Base-by-base conservation (phyloP, 2,797 vertebrate genomes). In the Hydrolagus colliei region DNA sequence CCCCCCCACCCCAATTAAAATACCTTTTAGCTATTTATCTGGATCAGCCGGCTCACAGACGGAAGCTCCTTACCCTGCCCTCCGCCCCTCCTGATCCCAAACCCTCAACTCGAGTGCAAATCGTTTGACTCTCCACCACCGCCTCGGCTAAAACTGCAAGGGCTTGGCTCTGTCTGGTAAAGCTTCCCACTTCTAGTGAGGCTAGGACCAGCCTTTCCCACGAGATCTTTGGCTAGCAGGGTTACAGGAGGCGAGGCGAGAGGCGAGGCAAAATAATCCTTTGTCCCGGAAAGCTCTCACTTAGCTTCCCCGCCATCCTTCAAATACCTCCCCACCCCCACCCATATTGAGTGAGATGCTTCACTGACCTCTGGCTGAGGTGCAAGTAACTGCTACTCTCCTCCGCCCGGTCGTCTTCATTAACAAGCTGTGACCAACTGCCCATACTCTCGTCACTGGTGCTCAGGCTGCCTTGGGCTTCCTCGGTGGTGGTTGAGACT, bases 371-470 rank as follows among this genome's bases (percentile, higher is more conserved):
- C 91, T 98, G 97, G 0, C 97, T 98, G 91, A 98, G 96, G 89
- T 98, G 98, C 89, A 98, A 93, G 93, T 96, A 98, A 93, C 97
- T 99, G 91, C 97, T 98, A 0, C 95, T 96, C 92, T 99, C 98
- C 0, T 98, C 97, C 4, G 94, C 96, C 86, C 95, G 96, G 90
- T 98, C 96, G 79, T 98, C 97, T 41, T 99, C 97, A 0, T 96
- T 96, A 87, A 93, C 95, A 85, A 98, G 92, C 91, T 98, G 97
- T 88, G 96, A 97, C 97, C 98, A 99, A 93, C 97, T 98, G 87
- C 96, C 96, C 86, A 94, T 96, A 92, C 97, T 98, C 88, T 97
- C 98, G 88, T 98, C 97, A 87, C 97, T 97, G 95, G 97, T 97
- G 93, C 96, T 95, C 18, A 94, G 95, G 89, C 94, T 93, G 90